Evolutionary conservation across 2,113 vertebrate genomes (phyloP), one percentile per base, ranked within the genome.

Genomic region (Garra rufa): DNA sequence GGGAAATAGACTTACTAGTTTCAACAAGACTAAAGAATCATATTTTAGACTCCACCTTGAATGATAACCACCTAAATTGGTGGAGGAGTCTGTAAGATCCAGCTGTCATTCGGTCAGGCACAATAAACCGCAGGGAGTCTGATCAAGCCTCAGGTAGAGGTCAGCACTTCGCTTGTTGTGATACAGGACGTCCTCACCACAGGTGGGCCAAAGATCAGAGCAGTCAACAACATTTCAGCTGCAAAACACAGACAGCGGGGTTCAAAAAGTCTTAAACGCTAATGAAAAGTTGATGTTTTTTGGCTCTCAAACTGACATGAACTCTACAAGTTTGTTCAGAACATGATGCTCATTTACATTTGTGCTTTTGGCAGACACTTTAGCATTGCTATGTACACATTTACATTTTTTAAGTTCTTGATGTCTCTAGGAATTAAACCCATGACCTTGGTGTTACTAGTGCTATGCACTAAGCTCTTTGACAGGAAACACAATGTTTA

Each of bases 151-250:
- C 57, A 76, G 43, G 44, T 19, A 76, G 44, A 24, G 82, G 43
- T 83, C 71, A 83, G 41, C 6, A 34, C 69, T 44, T 41, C 3
- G 5, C 69, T 43, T 71, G n/a, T 73, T 52, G 3, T 41, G 59
- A 75, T 43, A 15, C 44, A 67, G 44, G 43, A 65, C 59, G 26
- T 44, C 57, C 73, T 75, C 73, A 19, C 26, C 50, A 67, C 57
- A 76, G 26, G 26, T 59, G 73, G 19, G 34, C 19, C 65, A 69
- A 21, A 69, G 34, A 26, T 34, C 44, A 30, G 63, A 41, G 34
- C 61, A 30, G 61, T 1, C 70, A 46, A 70, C 34, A 70, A 70
- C 19, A 70, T 10, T 21, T 21, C 34, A 70, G 38, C 70, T 26
- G 41, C 38, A 26, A 73, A 73, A 46, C 41, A 44, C 10, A 63